Evolutionary conservation across 2,888 invertebrate species (phyloP), one percentile per base, ranked within the genome.

Genomic region (Orchestes rusci): DNA sequence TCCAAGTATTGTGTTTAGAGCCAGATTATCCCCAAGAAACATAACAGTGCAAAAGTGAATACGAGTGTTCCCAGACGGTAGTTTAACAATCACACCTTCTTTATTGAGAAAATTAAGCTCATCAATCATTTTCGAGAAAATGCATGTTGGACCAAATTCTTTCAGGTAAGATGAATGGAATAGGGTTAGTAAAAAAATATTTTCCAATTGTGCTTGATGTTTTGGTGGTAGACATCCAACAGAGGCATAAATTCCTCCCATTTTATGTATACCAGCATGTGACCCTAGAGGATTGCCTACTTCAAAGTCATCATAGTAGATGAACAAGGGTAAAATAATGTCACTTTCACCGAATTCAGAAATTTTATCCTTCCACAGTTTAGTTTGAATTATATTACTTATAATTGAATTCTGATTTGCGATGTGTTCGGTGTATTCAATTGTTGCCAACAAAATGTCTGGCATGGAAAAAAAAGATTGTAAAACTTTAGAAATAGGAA

Each of bases 281-380:
- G 48, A 48, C 15, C 48, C 45, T 16, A 51, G 17, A 2, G 45
- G 51, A 17, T 51, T 51, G 16, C 50, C 40, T 20, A 17, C 31
- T 38, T 50, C 44, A 41, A 36, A 46, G 4, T 47, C 50, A 46
- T 50, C 48, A 32, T 37, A 40, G 19, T 48, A 48, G n/a, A 44
- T 23, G 23, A 40, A 44, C 13, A 48, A 17, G 7, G 48, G 44
- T 16, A 45, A 18, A 17, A 46, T 38, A 17, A 46, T 43, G 16
- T 43, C 38, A n/a, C n/a, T n/a, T n/a, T n/a, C n/a, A n/a, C n/a
- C n/a, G n/a, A n/a, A n/a, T n/a, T n/a, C n/a, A n/a, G n/a, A n/a
- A n/a, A n/a, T n/a, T n/a, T n/a, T n/a, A n/a, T n/a, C n/a, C n/a
- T n/a, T n/a, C n/a, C n/a, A n/a, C n/a, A n/a, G n/a, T n/a, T n/a